phyloP scores from a whole-genome alignment of 2,888 invertebrate genomes.

The Conchocele bisecta region DNA sequence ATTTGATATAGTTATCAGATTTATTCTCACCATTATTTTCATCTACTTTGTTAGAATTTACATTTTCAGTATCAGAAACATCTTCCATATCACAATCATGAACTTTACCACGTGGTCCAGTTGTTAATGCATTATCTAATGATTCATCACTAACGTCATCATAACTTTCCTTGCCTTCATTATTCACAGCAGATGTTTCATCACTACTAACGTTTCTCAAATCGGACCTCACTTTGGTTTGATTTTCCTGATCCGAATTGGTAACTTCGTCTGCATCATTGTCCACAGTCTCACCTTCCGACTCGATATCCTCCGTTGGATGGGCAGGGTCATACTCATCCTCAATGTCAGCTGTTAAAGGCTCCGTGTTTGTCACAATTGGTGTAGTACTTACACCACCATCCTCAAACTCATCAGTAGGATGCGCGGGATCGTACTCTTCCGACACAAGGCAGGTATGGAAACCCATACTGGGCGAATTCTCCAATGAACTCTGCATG shows the following conservation, averaged over 20 bases:
- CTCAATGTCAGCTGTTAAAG: not conserved
- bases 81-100: not conserved
- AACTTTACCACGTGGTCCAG: not conserved
- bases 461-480: conserved; percentile 9
- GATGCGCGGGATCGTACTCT: conserved; percentile 55
- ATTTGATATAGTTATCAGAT: not conserved
- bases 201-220: conserved; percentile 25
- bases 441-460: conserved; percentile 7
- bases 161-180: not conserved
- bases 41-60: not conserved
- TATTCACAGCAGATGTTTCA: conserved; percentile 10
- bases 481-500: too few species aligned
- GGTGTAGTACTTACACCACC: conserved; percentile 4
- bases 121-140: too few species aligned
- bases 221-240: conserved; percentile 35
- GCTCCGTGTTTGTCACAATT: not conserved
- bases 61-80: not conserved
- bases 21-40: not conserved
- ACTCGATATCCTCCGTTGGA: conserved; percentile 50
- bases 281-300: not conserved
- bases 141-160: conserved; percentile 8
- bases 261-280: conserved; percentile 35
- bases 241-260: conserved; percentile 45
- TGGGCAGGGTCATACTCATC: conserved; percentile 56
- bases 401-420: conserved; percentile 54